These are phyloP conservation scores for Nycteola revayana DNA, from an alignment of 2,888 invertebrate genomes.

Conservation along the genomic window DNA sequence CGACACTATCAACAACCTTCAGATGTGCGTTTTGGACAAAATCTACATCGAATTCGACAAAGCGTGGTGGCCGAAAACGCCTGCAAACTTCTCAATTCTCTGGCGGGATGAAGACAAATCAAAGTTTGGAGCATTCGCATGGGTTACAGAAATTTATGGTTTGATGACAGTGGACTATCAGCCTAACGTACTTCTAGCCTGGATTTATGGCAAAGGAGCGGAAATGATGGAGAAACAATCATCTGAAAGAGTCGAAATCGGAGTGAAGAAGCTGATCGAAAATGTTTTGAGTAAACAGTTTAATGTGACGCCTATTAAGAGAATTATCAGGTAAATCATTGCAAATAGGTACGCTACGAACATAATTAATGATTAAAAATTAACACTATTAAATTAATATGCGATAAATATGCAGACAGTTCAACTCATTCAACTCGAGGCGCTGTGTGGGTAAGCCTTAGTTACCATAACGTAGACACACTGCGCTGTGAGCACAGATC, in stretches of 20 bases:
- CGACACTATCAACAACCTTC: constrained; percentile 82
- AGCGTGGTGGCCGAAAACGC: constrained; percentile 83
- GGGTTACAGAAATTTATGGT: constrained; percentile 84
- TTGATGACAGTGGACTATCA: constrained; percentile 83
- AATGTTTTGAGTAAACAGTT: constrained; percentile 74
- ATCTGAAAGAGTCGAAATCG: constrained; percentile 73
- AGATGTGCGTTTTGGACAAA: constrained; percentile 85
- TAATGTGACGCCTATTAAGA: constrained; percentile 77
- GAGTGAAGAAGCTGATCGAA: constrained; percentile 79
- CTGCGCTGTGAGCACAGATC: too few species aligned
- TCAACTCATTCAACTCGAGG: too few species aligned
- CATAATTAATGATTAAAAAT: too few species aligned
- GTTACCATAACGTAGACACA: too few species aligned
- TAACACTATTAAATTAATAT: too few species aligned
- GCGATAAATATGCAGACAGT: too few species aligned
- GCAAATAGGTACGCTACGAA: too few species aligned
- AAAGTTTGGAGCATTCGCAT: constrained; percentile 70
- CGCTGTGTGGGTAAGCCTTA: too few species aligned
- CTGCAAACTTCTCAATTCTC: constrained; percentile 75
- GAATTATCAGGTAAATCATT: constrained; percentile 70
- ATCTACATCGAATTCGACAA: constrained; percentile 85
- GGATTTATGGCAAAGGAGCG: constrained; percentile 85
- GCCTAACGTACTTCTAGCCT: constrained; percentile 83
- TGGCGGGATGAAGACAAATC: constrained; percentile 80
- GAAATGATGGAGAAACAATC: constrained; percentile 81